Conservation (phyloP, 92 coral and sea anemone genomes). For the Actinostola sp. region DNA sequence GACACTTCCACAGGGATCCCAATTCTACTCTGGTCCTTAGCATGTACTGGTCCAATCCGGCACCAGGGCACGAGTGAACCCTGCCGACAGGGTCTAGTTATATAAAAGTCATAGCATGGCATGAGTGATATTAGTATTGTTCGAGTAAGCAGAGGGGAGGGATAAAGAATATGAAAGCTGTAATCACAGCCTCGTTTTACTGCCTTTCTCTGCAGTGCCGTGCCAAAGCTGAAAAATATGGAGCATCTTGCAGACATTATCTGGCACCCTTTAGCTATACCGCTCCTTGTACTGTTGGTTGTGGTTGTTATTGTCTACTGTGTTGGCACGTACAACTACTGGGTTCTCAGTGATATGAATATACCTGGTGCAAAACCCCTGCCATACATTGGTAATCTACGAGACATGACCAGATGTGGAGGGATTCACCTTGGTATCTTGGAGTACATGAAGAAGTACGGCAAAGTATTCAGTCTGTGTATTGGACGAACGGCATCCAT, state of each 20-base stretch:
- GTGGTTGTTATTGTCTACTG: conserved; percentile 47
- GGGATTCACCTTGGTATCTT: conserved; percentile 52
- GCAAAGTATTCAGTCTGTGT: conserved; percentile 56
- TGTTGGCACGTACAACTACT: conserved; percentile 44
- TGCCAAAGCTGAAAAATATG: too few species aligned
- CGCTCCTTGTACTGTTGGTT: conserved; percentile 9
- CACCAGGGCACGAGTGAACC: too few species aligned
- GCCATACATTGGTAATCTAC: conserved; percentile 63
- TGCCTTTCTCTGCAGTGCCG: too few species aligned
- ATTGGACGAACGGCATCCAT: conserved; percentile 58
- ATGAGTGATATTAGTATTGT: too few species aligned
- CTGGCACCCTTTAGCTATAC: neutral
- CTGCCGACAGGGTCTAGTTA: too few species aligned
- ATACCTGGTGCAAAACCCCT: conserved; percentile 69
- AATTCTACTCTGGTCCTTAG: too few species aligned
- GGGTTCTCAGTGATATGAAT: conserved; percentile 33
- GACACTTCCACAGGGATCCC: too few species aligned
- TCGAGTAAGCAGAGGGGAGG: too few species aligned
- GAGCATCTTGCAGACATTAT: neutral
- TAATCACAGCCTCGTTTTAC: too few species aligned
- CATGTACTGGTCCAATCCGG: too few species aligned
- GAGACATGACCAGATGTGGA: conserved; percentile 42
- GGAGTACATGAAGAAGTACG: conserved; percentile 53
- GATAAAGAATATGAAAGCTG: too few species aligned
- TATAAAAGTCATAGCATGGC: too few species aligned